phyloP scores from a whole-genome alignment of 2,113 vertebrate species.

The Triplophysa rosa region DNA sequence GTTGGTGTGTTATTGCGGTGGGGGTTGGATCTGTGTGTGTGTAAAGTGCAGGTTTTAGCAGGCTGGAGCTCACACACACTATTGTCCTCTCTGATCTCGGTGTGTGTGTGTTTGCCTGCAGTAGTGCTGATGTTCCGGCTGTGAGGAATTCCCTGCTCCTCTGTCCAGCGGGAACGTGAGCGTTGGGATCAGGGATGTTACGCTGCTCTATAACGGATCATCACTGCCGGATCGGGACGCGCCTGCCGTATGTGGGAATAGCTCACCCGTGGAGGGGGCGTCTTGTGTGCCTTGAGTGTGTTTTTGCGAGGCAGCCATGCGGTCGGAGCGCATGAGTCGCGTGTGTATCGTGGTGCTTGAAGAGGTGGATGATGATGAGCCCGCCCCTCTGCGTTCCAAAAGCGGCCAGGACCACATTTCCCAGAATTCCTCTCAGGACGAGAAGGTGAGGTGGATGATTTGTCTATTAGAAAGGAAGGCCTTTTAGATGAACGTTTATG shows the following conservation, averaged over 20 bases:
- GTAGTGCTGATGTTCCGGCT: conserved; percentile 26
- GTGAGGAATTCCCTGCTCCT: conserved; percentile 42
- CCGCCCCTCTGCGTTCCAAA: conserved; percentile 77
- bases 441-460: conserved; percentile 76
- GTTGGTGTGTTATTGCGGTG: conserved; percentile 56
- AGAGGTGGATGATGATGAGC: conserved; percentile 89
- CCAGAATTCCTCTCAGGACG: conserved; percentile 68
- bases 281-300: background rate
- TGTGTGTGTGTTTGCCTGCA: conserved; percentile 28
- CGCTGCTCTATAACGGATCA: background rate
- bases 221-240: background rate
- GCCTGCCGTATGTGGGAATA: background rate
- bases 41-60: conserved; percentile 61
- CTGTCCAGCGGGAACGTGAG: background rate
- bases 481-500: too few relatives aligned
- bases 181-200: conserved; percentile 4
- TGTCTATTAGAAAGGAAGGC: background rate
- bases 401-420: conserved; percentile 75
- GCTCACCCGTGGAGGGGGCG: background rate
- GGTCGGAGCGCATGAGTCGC: conserved; percentile 88
- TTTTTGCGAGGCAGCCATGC: conserved; percentile 62
- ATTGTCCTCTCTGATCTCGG: conserved; percentile 34
- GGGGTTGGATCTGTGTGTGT: conserved; percentile 47
- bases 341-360: conserved; percentile 96
- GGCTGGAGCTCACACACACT: conserved; percentile 50